Percentiles rank a stretch among this genome's conserved stretches.
These are phyloP conservation scores for Hoplodrina blanda DNA, from an alignment of 2,888 invertebrate genomes.

Conservation along the genomic window DNA sequence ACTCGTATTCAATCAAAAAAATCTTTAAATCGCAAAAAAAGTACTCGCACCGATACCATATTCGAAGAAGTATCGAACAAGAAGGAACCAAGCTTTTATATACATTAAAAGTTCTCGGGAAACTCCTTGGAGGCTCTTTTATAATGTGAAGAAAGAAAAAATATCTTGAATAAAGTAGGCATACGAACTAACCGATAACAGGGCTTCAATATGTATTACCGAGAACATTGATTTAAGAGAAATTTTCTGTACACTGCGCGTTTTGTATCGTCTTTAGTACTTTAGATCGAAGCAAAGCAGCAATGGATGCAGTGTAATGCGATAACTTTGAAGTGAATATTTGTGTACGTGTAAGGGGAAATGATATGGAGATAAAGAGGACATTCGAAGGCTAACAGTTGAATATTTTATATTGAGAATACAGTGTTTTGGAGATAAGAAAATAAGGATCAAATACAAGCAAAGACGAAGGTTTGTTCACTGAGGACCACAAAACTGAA, in stretches of 20 bases:
- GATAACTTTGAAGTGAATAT: slow-evolving; percentile 21
- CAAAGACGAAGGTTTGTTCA: not conserved
- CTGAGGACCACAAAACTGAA: not conserved
- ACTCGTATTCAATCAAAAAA: slow-evolving; percentile 36
- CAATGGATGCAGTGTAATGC: slow-evolving; percentile 24
- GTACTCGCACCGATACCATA: slow-evolving; percentile 61
- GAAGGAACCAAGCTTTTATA: slow-evolving; percentile 74
- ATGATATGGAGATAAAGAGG: slow-evolving; percentile 37
- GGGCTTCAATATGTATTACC: slow-evolving; percentile 23
- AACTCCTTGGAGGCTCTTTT: slow-evolving; percentile 58
- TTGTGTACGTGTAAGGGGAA: slow-evolving; percentile 4
- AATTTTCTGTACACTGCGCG: slow-evolving; percentile 31
- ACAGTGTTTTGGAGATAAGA: slow-evolving; percentile 5
- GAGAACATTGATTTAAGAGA: slow-evolving; percentile 30
- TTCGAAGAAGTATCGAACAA: slow-evolving; percentile 66
- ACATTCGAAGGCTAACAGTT: slow-evolving; percentile 36
- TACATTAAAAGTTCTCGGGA: slow-evolving; percentile 77
- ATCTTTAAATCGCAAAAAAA: slow-evolving; percentile 52
- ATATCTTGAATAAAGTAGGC: slow-evolving; percentile 59
- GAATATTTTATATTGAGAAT: slow-evolving; percentile 21
- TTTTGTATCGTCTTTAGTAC: slow-evolving; percentile 8
- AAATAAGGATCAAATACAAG: not conserved
- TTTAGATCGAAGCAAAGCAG: slow-evolving; percentile 9
- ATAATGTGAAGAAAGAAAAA: slow-evolving; percentile 55
- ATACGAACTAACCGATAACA: slow-evolving; percentile 58